These are phyloP conservation scores for Machaerirhynchus nigripectus DNA, from an alignment of 2,113 vertebrate genomes.

Conservation along the genomic window DNA sequence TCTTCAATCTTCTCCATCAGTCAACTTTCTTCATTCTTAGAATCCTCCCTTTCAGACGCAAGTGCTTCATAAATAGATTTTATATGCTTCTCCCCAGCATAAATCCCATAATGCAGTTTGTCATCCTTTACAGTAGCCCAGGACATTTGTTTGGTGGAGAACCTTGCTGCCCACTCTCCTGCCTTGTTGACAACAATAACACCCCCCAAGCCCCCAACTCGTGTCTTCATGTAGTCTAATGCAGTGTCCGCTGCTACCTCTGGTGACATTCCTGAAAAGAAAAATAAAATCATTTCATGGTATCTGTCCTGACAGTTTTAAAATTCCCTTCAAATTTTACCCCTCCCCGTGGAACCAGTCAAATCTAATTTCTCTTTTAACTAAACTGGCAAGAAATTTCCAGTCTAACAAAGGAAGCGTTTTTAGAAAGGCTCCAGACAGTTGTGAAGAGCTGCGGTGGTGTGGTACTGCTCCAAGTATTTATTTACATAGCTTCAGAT, in stretches of 20 bases:
- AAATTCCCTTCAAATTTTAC: background rate
- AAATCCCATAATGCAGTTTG: slow-evolving; percentile 78
- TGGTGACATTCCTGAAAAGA: slow-evolving; percentile 78
- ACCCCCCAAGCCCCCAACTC: slow-evolving; percentile 80
- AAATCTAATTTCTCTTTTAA: background rate
- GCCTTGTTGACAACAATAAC: slow-evolving; percentile 81
- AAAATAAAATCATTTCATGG: background rate
- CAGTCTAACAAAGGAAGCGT: background rate
- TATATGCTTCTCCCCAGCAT: slow-evolving; percentile 57
- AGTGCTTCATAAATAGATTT: slow-evolving; percentile 35
- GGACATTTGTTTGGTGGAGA: slow-evolving; percentile 83
- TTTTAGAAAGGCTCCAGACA: background rate
- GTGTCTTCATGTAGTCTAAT: slow-evolving; percentile 84
- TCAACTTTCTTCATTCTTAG: background rate
- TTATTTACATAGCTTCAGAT: background rate
- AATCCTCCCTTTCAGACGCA: background rate
- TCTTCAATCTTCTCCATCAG: background rate
- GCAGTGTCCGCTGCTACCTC: slow-evolving; percentile 80
- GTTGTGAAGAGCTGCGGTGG: background rate
- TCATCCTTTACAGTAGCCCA: slow-evolving; percentile 85
- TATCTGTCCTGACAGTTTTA: background rate
- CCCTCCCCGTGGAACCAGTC: background rate
- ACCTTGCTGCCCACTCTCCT: slow-evolving; percentile 85
- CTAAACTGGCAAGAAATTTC: background rate
- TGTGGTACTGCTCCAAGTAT: background rate